Conservation (phyloP, 2,888 invertebrate genomes). For the Doris montereyensis region DNA sequence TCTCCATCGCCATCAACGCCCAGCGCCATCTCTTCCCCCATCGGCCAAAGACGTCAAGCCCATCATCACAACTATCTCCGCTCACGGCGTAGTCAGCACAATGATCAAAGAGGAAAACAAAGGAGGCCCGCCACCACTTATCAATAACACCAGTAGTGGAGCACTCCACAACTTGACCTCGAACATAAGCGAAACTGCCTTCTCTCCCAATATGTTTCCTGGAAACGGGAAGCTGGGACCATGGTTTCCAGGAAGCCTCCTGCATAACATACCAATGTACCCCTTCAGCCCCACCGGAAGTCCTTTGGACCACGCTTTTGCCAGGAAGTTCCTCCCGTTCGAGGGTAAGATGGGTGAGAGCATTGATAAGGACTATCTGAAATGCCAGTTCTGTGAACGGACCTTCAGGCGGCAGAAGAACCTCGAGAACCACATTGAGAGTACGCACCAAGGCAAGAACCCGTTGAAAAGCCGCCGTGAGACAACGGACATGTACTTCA, state of each 20-base stretch:
- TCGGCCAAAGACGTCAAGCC: constrained; percentile 24
- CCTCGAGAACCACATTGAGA: constrained; percentile 70
- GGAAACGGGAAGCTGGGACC: constrained; percentile 54
- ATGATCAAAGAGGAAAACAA: not conserved
- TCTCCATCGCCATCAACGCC: not conserved
- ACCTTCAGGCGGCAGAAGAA: constrained; percentile 71
- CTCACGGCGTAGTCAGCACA: constrained; percentile 6
- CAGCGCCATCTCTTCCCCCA: not conserved
- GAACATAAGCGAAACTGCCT: constrained; percentile 53
- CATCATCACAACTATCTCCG: constrained; percentile 37
- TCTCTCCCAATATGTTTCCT: constrained; percentile 47
- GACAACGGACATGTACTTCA: constrained; percentile 69
- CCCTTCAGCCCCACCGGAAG: constrained; percentile 43
- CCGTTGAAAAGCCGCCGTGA: constrained; percentile 53
- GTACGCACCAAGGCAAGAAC: constrained; percentile 71
- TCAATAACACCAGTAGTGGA: constrained; percentile 45
- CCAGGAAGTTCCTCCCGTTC: constrained; percentile 60
- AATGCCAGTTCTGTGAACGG: constrained; percentile 67
- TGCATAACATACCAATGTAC: constrained; percentile 61
- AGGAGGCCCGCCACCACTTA: constrained; percentile 14
- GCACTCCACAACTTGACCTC: constrained; percentile 46
- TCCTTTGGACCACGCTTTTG: constrained; percentile 59
- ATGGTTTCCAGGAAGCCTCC: constrained; percentile 56
- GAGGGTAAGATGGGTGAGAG: constrained; percentile 60
- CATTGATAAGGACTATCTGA: constrained; percentile 61